Evolutionary conservation across 2,113 vertebrate species (phyloP), one percentile per base, ranked within the genome.

Genomic region (Neogobius melanostomus): DNA sequence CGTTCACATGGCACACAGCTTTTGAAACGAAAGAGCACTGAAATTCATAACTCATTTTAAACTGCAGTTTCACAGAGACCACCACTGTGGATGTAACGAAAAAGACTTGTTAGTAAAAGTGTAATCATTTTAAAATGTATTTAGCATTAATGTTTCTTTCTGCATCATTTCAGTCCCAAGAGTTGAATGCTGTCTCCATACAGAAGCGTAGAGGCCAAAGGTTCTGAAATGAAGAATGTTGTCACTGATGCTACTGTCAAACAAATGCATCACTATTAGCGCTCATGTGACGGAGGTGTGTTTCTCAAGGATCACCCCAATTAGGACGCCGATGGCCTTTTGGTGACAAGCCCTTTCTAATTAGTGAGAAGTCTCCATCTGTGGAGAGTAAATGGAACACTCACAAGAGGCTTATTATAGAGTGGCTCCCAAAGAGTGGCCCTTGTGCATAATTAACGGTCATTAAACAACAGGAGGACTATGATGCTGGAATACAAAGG

Each of bases 311-410:
- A 90, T 91, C 82, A 80, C 77, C 74, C 77, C 83, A 90, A 89
- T 91, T 92, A 92, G 75, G 74, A 77, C 62, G 21, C 54, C 74
- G 45, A 85, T 84, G 85, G 80, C 85, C 87, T 90, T 92, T 91
- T 83, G 84, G 77, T 87, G 79, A 86, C 74, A 82, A 49, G 46
- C 42, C 56, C 67, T 73, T 79, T 75, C 80, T 91, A 91, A 92
- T 92, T 90, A 87, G 84, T 70, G 36, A 69, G 74, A 87, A 74
- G 67, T 72, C 76, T 81, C 69, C 80, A 52, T 82, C 75, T 81
- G 75, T 81, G 21, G 77, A 69, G 57, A 77, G 74, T 8, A 7
- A 70, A 74, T 21, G 68, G 75, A 85, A 84, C 68, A 66, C 72
- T 64, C 43, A 74, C 71, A 16, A 74, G 77, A 62, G 65, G 76